Percentiles rank a stretch among this genome's conserved stretches.
These are phyloP conservation scores for Lepidonotus clava DNA, from an alignment of 2,888 invertebrate genomes.

Conservation along the genomic window DNA sequence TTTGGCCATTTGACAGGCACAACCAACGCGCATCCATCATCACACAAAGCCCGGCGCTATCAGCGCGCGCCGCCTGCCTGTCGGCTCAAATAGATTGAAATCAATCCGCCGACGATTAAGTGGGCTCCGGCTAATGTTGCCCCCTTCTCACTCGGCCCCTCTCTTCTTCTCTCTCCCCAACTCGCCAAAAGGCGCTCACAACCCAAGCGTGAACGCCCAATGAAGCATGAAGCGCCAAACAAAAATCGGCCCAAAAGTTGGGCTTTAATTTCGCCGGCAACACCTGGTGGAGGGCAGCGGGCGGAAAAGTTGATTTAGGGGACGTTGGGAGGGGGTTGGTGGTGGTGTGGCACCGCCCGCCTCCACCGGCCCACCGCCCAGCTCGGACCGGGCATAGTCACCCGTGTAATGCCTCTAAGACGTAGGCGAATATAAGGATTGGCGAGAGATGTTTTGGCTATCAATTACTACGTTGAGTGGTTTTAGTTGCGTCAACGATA, in stretches of 20 bases:
- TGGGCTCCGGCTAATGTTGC: slow-evolving; percentile 27
- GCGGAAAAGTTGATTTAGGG: neutral
- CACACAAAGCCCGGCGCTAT: slow-evolving; percentile 33
- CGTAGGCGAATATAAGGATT: neutral
- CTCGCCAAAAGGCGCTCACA: neutral
- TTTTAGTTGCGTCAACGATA: too few species aligned
- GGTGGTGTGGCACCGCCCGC: neutral
- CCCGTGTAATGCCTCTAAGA: slow-evolving; percentile 33
- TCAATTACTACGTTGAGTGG: neutral
- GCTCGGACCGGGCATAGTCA: neutral
- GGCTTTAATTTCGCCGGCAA: slow-evolving; percentile 47
- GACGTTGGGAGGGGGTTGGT: neutral
- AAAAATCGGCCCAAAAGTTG: slow-evolving; percentile 17
- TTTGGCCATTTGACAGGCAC: slow-evolving; percentile 51
- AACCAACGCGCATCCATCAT: slow-evolving; percentile 22
- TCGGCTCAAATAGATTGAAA: slow-evolving; percentile 45
- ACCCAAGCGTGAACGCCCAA: slow-evolving; percentile 28
- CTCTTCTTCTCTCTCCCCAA: neutral
- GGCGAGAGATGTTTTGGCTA: neutral
- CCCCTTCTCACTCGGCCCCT: neutral
- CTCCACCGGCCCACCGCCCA: neutral
- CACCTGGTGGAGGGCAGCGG: slow-evolving; percentile 12
- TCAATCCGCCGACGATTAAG: slow-evolving; percentile 51
- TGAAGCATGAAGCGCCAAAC: slow-evolving; percentile 24
- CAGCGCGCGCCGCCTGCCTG: neutral